A percentile compares a stretch with the other conserved stretches of the same genome.
These are phyloP conservation scores for Pardosa pseudoannulata DNA, from an alignment of 2,888 invertebrate species.

Conservation along the genomic window DNA sequence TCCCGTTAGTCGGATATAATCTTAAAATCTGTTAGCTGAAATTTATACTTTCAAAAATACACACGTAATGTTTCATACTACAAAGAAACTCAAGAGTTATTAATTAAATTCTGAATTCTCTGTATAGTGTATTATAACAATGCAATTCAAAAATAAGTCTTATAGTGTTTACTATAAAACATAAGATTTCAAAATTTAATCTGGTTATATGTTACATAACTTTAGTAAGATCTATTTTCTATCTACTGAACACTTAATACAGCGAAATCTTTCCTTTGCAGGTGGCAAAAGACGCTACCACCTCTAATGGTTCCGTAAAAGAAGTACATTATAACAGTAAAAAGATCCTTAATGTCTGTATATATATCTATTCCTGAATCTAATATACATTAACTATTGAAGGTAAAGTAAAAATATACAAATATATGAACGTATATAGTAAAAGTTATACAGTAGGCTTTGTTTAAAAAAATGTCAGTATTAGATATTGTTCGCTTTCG, in stretches of 20 bases:
- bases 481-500: background rate
- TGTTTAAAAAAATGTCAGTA: background rate
- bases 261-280: background rate
- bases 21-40: too few relatives aligned
- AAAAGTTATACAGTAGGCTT: background rate
- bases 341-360: background rate
- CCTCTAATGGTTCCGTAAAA: background rate
- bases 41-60: too few relatives aligned
- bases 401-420: conserved; percentile 17
- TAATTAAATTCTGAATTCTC: too few relatives aligned
- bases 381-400: background rate
- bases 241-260: conserved; percentile 1
- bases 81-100: too few relatives aligned
- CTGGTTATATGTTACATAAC: too few relatives aligned
- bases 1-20: too few relatives aligned
- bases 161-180: too few relatives aligned
- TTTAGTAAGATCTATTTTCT: background rate
- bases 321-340: background rate
- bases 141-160: too few relatives aligned
- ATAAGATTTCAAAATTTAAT: too few relatives aligned
- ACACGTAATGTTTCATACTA: too few relatives aligned
- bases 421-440: conserved; percentile 8
- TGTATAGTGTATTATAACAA: too few relatives aligned
- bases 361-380: background rate
- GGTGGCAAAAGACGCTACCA: background rate